Conservation (phyloP, 2,113 vertebrate genomes). For the Pygoscelis antarcticus region DNA sequence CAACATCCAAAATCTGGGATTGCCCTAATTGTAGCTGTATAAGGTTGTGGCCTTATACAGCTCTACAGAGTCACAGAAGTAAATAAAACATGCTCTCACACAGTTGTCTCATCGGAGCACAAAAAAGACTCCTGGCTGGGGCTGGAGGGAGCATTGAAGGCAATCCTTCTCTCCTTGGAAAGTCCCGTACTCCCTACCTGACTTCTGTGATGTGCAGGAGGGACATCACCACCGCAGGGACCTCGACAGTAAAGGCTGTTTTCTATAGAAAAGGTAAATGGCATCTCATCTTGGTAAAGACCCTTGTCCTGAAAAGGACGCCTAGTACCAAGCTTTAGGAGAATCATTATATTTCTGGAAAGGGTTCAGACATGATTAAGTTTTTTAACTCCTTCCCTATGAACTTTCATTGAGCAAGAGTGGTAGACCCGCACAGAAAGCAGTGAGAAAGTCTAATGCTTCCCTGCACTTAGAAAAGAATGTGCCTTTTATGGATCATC, state of each 20-base stretch:
- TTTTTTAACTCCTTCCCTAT: background rate
- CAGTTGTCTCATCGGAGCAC: background rate
- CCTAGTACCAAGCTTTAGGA: background rate
- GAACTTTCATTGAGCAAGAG: background rate
- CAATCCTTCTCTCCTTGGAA: background rate
- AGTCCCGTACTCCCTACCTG: background rate
- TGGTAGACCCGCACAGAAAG: background rate
- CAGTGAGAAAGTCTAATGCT: background rate
- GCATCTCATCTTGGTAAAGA: background rate
- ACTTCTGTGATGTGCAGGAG: background rate
- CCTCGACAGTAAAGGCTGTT: background rate
- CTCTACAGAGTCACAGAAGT: background rate
- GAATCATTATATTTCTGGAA: background rate
- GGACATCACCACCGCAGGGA: background rate
- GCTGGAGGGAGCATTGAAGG: background rate
- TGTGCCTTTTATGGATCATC: background rate
- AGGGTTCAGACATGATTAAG: background rate
- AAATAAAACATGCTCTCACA: background rate
- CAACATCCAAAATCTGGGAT: background rate
- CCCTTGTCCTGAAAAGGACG: background rate
- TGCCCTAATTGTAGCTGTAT: background rate
- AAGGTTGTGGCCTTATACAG: background rate
- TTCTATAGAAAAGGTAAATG: background rate
- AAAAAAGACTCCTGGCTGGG: background rate
- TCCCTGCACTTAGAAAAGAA: background rate